Conservation (phyloP, 2,797 vertebrate genomes). For the Pelobates cultripes region DNA sequence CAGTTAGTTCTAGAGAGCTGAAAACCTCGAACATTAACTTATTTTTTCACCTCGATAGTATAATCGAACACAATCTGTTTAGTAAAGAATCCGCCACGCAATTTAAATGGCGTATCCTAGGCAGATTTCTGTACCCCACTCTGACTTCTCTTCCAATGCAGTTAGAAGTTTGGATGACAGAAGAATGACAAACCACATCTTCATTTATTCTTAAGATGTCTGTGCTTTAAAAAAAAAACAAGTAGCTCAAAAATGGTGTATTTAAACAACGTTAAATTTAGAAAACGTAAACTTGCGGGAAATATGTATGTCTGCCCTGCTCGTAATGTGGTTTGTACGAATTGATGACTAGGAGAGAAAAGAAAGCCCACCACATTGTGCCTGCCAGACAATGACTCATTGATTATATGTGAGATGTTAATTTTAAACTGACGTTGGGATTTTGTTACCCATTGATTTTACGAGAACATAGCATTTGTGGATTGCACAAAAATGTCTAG, state of each 20-base stretch:
- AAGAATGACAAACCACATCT: too few species aligned
- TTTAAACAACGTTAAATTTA: neutral
- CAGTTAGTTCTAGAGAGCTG: too few species aligned
- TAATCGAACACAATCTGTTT: too few species aligned
- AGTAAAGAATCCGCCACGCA: too few species aligned
- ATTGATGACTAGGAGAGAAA: conserved; percentile 33
- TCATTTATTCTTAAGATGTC: too few species aligned
- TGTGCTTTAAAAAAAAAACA: neutral
- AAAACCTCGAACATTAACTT: too few species aligned
- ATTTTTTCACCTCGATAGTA: too few species aligned
- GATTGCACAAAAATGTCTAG: neutral
- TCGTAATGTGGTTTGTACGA: conserved; percentile 20
- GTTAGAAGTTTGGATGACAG: too few species aligned
- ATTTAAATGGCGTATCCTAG: too few species aligned
- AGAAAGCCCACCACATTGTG: neutral
- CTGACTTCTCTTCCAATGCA: too few species aligned
- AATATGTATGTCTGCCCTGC: neutral
- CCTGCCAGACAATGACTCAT: conserved; percentile 36
- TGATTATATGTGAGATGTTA: conserved; percentile 37
- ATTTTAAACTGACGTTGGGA: conserved; percentile 22
- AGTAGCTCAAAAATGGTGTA: conserved; percentile 5
- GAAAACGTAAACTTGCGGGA: conserved; percentile 20
- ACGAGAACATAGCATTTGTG: conserved; percentile 28
- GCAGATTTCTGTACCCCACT: too few species aligned
- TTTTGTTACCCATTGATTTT: conserved; percentile 14